Percentiles rank a stretch among this genome's conserved stretches.
Conservation (phyloP, 2,113 vertebrate genomes). For the Salvelinus namaycush region DNA sequence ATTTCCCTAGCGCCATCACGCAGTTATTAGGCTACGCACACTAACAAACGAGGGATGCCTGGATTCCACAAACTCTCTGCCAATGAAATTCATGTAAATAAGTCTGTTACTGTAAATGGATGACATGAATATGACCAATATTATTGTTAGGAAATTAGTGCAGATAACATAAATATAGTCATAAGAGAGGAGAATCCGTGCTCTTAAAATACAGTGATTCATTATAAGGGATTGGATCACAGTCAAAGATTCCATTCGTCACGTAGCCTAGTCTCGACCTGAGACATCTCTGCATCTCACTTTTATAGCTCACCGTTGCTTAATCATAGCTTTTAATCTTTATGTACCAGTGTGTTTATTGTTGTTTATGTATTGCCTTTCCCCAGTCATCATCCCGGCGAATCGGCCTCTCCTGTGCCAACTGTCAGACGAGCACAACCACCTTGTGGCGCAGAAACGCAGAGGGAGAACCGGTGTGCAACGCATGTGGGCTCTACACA, state of each 20-base stretch:
- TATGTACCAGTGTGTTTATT: background rate
- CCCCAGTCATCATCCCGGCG: constrained; percentile 90
- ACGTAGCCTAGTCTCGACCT: background rate
- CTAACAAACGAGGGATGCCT: background rate
- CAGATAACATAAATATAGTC: constrained; percentile 11
- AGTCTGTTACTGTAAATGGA: constrained; percentile 29
- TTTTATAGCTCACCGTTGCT: background rate
- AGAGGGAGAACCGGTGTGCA: constrained; percentile 96
- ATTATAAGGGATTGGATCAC: background rate
- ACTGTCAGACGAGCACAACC: constrained; percentile 96
- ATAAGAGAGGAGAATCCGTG: constrained; percentile 2
- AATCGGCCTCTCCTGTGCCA: constrained; percentile 94
- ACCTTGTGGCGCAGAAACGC: constrained; percentile 97
- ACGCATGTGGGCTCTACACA: constrained; percentile 97
- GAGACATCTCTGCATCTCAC: background rate
- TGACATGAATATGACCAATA: constrained; percentile 1
- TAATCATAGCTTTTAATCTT: background rate
- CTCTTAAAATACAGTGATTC: background rate
- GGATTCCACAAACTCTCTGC: constrained; percentile 24
- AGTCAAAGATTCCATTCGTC: constrained; percentile 8
- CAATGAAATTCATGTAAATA: background rate
- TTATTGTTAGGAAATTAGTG: constrained; percentile 49
- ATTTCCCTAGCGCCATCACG: constrained; percentile 38
- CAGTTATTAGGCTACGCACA: constrained; percentile 37
- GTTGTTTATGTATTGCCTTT: background rate